Evolutionary conservation across 1,140 invertebrate species (phyloP).

Genomic region (Lasaia peninsularis): DNA sequence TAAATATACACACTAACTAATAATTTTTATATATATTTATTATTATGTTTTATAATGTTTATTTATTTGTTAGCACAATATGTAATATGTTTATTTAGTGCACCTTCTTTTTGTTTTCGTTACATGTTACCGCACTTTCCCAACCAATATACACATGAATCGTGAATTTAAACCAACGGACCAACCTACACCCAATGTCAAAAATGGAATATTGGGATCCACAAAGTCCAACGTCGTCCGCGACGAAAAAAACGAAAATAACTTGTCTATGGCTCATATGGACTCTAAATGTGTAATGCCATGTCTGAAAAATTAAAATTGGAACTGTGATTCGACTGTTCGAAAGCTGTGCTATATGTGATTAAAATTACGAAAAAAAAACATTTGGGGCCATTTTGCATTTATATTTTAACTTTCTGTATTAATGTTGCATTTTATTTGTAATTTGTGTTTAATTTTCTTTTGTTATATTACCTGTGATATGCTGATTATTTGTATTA

Average conservation of each 20-base stretch:
- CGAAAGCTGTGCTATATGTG: conserved; percentile 31
- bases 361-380: conserved; percentile 36
- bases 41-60: conserved; percentile 26
- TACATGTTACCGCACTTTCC: conserved; percentile 74
- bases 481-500: conserved; percentile 53
- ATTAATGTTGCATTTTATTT: conserved; percentile 62
- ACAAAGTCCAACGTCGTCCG: conserved; percentile 74
- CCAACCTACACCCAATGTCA: conserved; percentile 37
- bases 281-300: conserved; percentile 36
- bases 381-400: conserved; percentile 38
- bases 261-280: conserved; percentile 37
- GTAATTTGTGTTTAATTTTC: conserved; percentile 34
- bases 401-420: conserved; percentile 41
- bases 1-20: background rate
- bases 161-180: conserved; percentile 36
- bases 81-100: conserved; percentile 72
- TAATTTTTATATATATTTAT: conserved; percentile 20
- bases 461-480: conserved; percentile 44
- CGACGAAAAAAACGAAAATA: conserved; percentile 76
- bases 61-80: conserved; percentile 29
- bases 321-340: conserved; percentile 55
- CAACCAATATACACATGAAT: conserved; percentile 56
- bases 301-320: conserved; percentile 51
- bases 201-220: conserved; percentile 61
- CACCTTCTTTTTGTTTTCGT: conserved; percentile 75